Percentiles rank a stretch among this genome's conserved stretches.
Evolutionary conservation across 1,140 invertebrate species (phyloP).

Genomic region (Achroia grisella): DNA sequence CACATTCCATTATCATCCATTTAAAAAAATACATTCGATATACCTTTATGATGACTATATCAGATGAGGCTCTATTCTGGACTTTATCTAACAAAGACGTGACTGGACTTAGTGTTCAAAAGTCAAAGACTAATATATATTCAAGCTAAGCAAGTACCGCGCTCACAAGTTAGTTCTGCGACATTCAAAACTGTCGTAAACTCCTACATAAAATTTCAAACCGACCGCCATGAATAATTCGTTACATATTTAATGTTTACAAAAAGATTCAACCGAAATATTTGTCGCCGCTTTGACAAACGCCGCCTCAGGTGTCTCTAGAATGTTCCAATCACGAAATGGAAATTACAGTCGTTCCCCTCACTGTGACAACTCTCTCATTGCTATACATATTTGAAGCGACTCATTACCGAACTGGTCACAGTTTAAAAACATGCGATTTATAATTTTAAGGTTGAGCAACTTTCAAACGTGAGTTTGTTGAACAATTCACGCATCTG

Average conservation of each 20-base stretch:
- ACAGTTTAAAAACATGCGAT: neutral
- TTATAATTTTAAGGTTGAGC: neutral
- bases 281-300: slow-evolving; percentile 42
- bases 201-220: slow-evolving; percentile 6
- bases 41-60: too few relatives aligned
- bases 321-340: slow-evolving; percentile 56
- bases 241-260: slow-evolving; percentile 55
- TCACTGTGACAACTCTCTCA: slow-evolving; percentile 18
- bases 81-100: neutral
- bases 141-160: neutral
- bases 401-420: slow-evolving; percentile 12
- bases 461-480: neutral
- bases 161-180: slow-evolving; percentile 1
- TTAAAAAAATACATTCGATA: too few relatives aligned
- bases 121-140: neutral
- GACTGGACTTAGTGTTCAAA: neutral
- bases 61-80: neutral
- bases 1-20: too few relatives aligned
- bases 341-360: slow-evolving; percentile 46
- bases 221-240: slow-evolving; percentile 32
- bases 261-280: slow-evolving; percentile 31
- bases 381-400: slow-evolving; percentile 19
- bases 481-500: neutral
- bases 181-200: slow-evolving; percentile 10
- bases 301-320: slow-evolving; percentile 44